These are phyloP conservation scores for Pseudomyrmex cubaensis DNA, from an alignment of 1,140 invertebrate species.

Conservation along the genomic window DNA sequence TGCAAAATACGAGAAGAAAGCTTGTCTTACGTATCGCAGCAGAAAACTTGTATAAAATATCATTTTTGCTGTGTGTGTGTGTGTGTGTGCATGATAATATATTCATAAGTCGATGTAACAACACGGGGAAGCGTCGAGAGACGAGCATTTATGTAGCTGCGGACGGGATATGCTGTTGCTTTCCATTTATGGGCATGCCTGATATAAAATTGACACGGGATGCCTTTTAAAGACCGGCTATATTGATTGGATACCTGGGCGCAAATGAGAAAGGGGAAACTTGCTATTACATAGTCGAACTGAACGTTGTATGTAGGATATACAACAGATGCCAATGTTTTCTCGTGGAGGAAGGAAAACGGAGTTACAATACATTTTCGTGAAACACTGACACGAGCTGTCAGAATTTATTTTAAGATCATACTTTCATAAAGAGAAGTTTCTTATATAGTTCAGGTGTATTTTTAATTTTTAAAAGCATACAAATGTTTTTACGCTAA, in stretches of 20 bases:
- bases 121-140: neutral
- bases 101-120: conserved; percentile 34
- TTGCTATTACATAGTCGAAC: conserved; percentile 26
- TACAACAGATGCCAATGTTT: conserved; percentile 7
- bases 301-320: conserved; percentile 47
- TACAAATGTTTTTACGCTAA: too few species aligned
- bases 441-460: neutral
- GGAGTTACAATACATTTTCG: conserved; percentile 5
- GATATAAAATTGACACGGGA: conserved; percentile 64
- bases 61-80: neutral
- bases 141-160: conserved; percentile 35
- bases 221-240: conserved; percentile 64
- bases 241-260: conserved; percentile 52
- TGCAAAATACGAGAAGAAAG: neutral
- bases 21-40: neutral
- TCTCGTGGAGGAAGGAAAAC: neutral
- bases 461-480: neutral
- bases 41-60: neutral
- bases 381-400: neutral
- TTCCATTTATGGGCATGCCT: conserved; percentile 61
- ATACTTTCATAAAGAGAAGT: neutral
- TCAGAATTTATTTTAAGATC: too few species aligned
- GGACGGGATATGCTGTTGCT: conserved; percentile 30
- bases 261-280: conserved; percentile 16
- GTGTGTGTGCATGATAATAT: neutral